Percentiles rank a stretch among this genome's conserved stretches.
phyloP scores from a whole-genome alignment of 2,888 invertebrate genomes.

The Dorcus parallelipipedus region DNA sequence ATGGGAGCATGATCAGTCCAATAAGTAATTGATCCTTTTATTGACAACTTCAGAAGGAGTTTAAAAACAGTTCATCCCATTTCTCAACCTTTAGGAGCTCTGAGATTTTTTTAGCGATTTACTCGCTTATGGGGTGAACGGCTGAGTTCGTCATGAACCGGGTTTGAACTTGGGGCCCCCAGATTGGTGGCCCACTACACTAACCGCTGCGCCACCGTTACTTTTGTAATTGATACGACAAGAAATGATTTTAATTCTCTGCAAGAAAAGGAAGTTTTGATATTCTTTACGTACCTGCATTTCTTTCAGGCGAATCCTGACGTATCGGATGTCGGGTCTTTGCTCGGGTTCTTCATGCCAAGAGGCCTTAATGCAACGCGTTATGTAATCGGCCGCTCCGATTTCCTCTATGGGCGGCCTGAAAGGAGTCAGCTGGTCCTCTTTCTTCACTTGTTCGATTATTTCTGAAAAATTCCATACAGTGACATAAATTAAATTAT shows the following conservation, averaged over 20 bases:
- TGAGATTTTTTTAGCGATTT: no score
- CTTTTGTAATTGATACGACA: background rate
- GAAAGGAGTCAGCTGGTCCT: conserved; percentile 46
- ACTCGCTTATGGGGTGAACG: no score
- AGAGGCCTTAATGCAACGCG: conserved; percentile 70
- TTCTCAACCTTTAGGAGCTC: no score
- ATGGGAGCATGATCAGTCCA: no score
- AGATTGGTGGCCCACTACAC: no score
- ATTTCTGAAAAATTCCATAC: conserved; percentile 44
- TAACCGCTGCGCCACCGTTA: background rate
- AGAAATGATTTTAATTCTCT: background rate
- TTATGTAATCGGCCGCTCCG: conserved; percentile 70
- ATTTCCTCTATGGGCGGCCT: conserved; percentile 67
- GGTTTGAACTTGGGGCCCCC: no score
- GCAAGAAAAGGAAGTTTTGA: conserved; percentile 33
- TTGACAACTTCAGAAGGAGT: no score
- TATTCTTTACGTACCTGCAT: conserved; percentile 56
- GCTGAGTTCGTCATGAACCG: no score
- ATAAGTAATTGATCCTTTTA: no score
- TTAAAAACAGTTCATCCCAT: no score
- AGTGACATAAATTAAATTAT: no score
- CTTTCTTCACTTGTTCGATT: conserved; percentile 44
- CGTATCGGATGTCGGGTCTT: conserved; percentile 74
- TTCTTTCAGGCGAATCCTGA: conserved; percentile 73
- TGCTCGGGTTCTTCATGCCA: conserved; percentile 80